Percentiles rank a stretch among this genome's conserved stretches.
Evolutionary conservation across 2,113 vertebrate genomes (phyloP).

Genomic region (Cyrtonyx montezumae): DNA sequence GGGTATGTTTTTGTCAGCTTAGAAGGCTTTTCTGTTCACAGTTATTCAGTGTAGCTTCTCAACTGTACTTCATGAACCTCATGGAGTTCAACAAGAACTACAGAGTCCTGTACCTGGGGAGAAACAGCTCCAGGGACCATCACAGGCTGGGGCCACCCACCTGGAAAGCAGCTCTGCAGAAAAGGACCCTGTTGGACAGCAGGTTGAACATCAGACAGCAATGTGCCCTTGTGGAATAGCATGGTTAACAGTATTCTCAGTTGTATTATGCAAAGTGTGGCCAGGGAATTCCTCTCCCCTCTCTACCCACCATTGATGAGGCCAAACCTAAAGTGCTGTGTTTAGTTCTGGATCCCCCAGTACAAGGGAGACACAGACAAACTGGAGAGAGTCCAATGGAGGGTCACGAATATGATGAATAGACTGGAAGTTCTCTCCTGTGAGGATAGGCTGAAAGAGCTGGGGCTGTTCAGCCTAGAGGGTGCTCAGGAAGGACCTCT

Average conservation of each 20-base stretch:
- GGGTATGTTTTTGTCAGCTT: neutral
- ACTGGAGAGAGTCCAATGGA: neutral
- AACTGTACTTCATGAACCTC: neutral
- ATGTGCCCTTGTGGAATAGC: no score
- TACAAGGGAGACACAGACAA: neutral
- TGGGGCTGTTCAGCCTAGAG: neutral
- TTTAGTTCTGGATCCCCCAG: neutral
- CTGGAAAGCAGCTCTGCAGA: no score
- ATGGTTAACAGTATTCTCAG: no score
- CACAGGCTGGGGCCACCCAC: no score
- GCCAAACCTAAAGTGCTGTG: neutral
- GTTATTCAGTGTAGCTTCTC: neutral
- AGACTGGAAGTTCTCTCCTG: neutral
- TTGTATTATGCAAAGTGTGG: no score
- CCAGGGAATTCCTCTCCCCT: neutral
- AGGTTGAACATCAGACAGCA: no score
- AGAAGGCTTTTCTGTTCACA: neutral
- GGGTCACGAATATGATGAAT: neutral
- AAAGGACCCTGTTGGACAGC: no score
- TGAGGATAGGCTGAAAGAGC: neutral
- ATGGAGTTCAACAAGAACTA: neutral
- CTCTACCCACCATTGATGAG: neutral
- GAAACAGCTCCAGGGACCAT: no score
- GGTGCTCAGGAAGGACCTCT: neutral
- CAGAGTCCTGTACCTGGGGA: neutral